Evolutionary conservation across 2,797 vertebrate species (phyloP), one percentile per base, ranked within the genome.

Genomic region (Margarornis squamiger): DNA sequence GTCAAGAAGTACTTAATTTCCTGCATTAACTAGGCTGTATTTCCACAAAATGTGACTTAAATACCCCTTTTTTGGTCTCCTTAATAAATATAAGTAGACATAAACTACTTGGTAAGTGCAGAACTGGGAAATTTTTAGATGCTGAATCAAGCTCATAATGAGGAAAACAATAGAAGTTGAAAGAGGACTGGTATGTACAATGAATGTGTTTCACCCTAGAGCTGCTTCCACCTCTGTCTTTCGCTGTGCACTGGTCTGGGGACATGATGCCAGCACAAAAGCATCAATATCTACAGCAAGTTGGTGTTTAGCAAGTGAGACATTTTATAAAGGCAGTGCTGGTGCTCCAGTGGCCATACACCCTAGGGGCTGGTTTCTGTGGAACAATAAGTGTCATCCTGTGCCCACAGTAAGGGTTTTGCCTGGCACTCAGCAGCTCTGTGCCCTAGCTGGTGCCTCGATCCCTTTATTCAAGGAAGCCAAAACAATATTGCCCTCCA

Each of bases 401-500:
- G 57, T 88, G 54, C 74, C 84, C 84, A 72, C 39, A 86, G 39
- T 20, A 54, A 92, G 39, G 70, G 32, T 23, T 94, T 92, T 79
- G 62, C 76, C 66, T 66, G 66, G 38, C 5, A 1, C 46, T 27
- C 51, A 79, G 49, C n/a, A 72, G 49, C 46, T 80, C 62, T 62
- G 27, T 30, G 12, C 38, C 89, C 43, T 79, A 49, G 38, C 57
- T 73, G 12, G 34, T 91, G 67, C 36, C 78, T 41, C 12, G 3
- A 12, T 75, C n/a, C 55, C 30, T 81, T 84, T 80, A 22, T 71
- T 80, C 29, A 29, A 51, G 49, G 61, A 92, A 96, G 95, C 95
- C 95, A 96, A 97, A 96, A 49, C 78, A 97, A 97, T 97, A 93
- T 96, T 94, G 92, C 87, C 68, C 95, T 96, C 94, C 95, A 79